Evolutionary conservation across 1,140 invertebrate species (phyloP), one percentile per base, ranked within the genome.

Genomic region (Triops cancriformis): DNA sequence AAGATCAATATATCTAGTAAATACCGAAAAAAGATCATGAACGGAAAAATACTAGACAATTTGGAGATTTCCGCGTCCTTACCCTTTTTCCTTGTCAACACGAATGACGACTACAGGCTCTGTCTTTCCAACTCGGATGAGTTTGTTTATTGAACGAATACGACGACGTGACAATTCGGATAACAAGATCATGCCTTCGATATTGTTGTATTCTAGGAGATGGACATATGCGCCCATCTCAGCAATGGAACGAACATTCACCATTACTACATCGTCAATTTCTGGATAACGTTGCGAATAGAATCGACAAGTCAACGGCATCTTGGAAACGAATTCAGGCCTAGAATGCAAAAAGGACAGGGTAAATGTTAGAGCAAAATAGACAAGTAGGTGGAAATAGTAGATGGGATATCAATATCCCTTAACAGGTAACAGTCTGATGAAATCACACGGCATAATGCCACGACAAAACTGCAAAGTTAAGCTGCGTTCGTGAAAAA

Each of bases 151-250:
- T 64, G 98, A 99, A 80, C 98, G 89, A 81, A 99, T 99, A 89
- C 98, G 94, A 87, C 98, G 89, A 83, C 98, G 89, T 5, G 97
- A 99, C 85, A 99, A 88, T 87, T 99, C 98, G 26, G 96, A 98
- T 0, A 96, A 85, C 80, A 96, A 86, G 79, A 96, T 97, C 94
- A 96, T 96, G 81, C 98, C 98, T 86, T 99, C 98, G 80, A 98
- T 99, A 82, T 98, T 97, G 85, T 99, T 98, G 84, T 99, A 99
- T 86, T 99, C 98, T 75, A 99, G 86, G 74, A 99, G 86, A 85
- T 98, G 93, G 4, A 99, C 98, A 85, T 99, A 99, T 6, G 98
- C 98, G 79, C 98, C 98, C 97, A 99, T 99, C 87, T 99, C 97
- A 43, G 97, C 97, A 82, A 99, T 99, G 80, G 94, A 95, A 18